These are phyloP conservation scores for Lepisosteus osseus DNA, from an alignment of 2,113 vertebrate genomes.

Conservation along the genomic window DNA sequence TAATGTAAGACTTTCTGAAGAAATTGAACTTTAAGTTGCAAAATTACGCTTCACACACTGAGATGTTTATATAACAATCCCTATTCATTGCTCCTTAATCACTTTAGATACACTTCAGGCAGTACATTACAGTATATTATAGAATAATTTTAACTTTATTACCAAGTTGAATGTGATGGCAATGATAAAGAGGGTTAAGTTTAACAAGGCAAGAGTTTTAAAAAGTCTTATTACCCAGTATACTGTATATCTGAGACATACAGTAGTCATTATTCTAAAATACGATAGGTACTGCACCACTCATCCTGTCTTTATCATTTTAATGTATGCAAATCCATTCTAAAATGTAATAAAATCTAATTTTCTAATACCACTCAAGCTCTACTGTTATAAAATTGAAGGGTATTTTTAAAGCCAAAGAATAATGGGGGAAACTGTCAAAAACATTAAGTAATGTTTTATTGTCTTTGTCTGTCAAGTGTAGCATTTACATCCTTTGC, in stretches of 20 bases:
- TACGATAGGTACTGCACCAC: neutral
- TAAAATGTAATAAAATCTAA: conserved; percentile 10
- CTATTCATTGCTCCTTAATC: conserved; percentile 15
- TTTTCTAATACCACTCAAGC: neutral
- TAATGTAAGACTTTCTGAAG: neutral
- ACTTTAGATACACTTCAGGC: neutral
- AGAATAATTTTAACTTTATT: neutral
- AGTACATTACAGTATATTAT: neutral
- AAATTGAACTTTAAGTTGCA: neutral
- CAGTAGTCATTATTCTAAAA: conserved; percentile 6
- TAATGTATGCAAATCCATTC: conserved; percentile 24
- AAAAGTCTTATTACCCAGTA: neutral
- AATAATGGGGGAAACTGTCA: too few species aligned
- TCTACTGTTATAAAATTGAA: neutral
- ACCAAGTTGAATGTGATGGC: neutral
- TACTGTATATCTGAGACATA: conserved; percentile 3
- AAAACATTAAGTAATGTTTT: too few species aligned
- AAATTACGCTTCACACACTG: neutral
- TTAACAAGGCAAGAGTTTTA: neutral
- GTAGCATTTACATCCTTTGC: too few species aligned
- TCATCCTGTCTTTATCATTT: conserved; percentile 3
- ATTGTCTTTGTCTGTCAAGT: too few species aligned
- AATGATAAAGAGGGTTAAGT: conserved; percentile 17
- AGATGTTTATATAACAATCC: conserved; percentile 5
- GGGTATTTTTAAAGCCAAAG: neutral